Evolutionary conservation across 64 coral and sea anemone genomes (phyloP).

Genomic region (Porites australiensis): DNA sequence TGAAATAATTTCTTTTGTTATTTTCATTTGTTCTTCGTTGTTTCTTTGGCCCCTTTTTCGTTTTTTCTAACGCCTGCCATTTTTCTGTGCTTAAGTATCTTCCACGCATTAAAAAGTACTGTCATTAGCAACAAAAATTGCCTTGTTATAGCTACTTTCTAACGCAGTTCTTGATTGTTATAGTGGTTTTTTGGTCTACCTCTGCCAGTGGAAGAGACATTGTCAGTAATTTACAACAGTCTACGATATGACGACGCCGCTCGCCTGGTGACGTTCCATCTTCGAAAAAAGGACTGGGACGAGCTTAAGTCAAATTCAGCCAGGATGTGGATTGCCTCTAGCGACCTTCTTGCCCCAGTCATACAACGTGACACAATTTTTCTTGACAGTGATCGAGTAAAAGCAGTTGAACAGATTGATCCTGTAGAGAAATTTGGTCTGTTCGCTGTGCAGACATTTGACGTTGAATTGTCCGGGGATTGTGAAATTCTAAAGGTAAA

Average conservation of each 20-base stretch:
- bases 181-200: neutral
- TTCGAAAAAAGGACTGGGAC: constrained; percentile 56
- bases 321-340: neutral
- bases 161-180: too few relatives aligned
- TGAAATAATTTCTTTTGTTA: too few relatives aligned
- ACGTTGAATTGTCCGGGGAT: neutral
- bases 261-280: constrained; percentile 36
- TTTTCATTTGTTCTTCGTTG: too few relatives aligned
- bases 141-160: too few relatives aligned
- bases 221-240: constrained; percentile 43
- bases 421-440: constrained; percentile 49
- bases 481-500: constrained; percentile 32
- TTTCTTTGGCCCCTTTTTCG: too few relatives aligned
- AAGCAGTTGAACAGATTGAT: constrained; percentile 6
- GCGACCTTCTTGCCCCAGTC: neutral
- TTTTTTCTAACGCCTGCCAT: too few relatives aligned
- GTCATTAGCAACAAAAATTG: too few relatives aligned
- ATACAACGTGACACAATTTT: constrained; percentile 1
- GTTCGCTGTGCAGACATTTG: constrained; percentile 23
- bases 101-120: too few relatives aligned
- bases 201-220: neutral
- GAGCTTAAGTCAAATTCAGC: neutral
- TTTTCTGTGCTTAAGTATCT: too few relatives aligned
- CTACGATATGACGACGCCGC: constrained; percentile 44
- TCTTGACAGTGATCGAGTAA: neutral